A percentile compares a stretch with the other conserved stretches of the same genome.
phyloP scores from a whole-genome alignment of 2,888 invertebrate species.

The Andrena fulva region DNA sequence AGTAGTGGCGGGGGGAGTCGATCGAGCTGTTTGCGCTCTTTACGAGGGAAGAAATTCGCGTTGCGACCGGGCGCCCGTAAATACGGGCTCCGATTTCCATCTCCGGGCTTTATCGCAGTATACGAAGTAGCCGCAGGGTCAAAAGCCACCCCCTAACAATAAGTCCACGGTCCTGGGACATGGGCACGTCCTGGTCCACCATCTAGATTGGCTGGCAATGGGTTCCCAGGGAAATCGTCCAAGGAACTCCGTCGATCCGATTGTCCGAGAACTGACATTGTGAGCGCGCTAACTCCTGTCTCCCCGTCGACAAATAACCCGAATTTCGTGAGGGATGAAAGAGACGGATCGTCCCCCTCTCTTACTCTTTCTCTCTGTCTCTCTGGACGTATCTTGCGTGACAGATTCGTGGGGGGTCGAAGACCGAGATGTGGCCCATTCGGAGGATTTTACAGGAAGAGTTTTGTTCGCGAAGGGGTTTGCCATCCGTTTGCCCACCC shows the following conservation, averaged over 20 bases:
- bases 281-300: constrained; percentile 10
- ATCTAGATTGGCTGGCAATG: constrained; percentile 64
- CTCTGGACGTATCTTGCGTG: neutral
- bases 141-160: constrained; percentile 61
- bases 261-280: constrained; percentile 23
- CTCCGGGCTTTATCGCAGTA: constrained; percentile 52
- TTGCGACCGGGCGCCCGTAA: constrained; percentile 42
- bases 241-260: constrained; percentile 37
- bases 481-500: too few relatives aligned
- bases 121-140: constrained; percentile 50
- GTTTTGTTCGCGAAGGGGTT: neutral
- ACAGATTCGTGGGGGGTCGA: constrained; percentile 25
- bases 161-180: constrained; percentile 42
- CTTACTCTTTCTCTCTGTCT: too few relatives aligned
- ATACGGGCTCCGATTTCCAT: constrained; percentile 64
- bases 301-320: constrained; percentile 43
- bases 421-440: neutral
- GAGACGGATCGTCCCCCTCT: constrained; percentile 38
- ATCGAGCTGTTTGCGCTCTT: constrained; percentile 32
- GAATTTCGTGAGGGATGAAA: constrained; percentile 35
- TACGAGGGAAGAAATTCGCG: constrained; percentile 47
- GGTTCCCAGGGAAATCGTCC: constrained; percentile 61
- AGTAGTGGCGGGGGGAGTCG: constrained; percentile 7
- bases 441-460: neutral
- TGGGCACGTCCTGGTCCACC: constrained; percentile 29